These are phyloP conservation scores for Perithous albicinctus DNA, from an alignment of 2,888 invertebrate genomes.

Conservation along the genomic window DNA sequence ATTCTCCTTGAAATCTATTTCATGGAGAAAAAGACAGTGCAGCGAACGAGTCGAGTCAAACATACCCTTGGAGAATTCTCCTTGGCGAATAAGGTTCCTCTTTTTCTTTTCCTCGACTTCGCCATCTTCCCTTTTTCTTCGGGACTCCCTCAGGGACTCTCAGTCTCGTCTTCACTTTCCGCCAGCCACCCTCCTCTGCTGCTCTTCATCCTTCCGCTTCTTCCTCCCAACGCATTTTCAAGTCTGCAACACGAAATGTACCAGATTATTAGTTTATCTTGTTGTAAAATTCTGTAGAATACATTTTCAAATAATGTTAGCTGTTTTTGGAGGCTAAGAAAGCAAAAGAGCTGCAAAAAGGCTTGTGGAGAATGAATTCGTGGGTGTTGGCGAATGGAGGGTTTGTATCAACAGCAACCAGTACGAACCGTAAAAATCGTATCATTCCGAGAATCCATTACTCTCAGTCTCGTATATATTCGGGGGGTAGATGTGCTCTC, in stretches of 20 bases:
- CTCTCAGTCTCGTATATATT: conserved; percentile 48
- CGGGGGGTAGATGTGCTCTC: neutral
- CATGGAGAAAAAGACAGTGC: neutral
- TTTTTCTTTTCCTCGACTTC: conserved; percentile 58
- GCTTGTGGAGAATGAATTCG: neutral
- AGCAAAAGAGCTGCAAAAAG: neutral
- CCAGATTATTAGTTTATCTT: conserved; percentile 16
- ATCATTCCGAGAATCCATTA: conserved; percentile 65
- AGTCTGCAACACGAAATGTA: conserved; percentile 55
- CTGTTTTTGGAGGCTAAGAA: neutral
- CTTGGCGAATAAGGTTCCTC: conserved; percentile 46
- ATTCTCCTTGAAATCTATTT: conserved; percentile 59
- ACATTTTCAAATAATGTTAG: neutral
- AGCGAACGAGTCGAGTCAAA: conserved; percentile 52
- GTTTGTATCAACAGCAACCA: conserved; percentile 8
- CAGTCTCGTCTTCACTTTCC: conserved; percentile 58
- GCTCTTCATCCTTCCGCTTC: neutral
- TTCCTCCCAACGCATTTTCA: conserved; percentile 31
- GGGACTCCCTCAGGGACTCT: conserved; percentile 61
- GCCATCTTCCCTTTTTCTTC: conserved; percentile 56
- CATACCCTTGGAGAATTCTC: conserved; percentile 65
- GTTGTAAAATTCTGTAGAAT: neutral
- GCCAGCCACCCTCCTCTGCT: conserved; percentile 10
- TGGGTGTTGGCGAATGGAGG: conserved; percentile 8
- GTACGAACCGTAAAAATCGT: conserved; percentile 60